A percentile compares a stretch with the other conserved stretches of the same genome.
These are phyloP conservation scores for Pungitius pungitius DNA, from an alignment of 2,113 vertebrate genomes.

Conservation along the genomic window DNA sequence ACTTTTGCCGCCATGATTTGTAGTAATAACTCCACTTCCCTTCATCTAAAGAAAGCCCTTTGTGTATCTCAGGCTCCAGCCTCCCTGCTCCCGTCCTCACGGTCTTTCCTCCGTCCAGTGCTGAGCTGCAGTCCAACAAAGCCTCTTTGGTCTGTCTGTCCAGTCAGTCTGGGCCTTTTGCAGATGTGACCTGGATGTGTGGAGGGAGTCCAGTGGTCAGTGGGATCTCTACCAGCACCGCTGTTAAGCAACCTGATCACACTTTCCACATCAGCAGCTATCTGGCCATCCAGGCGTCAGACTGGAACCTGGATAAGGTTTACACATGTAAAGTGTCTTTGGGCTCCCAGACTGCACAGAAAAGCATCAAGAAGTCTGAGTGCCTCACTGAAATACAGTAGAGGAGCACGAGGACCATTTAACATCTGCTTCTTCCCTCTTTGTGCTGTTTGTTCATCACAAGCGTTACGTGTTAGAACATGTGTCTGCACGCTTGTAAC, in stretches of 20 bases:
- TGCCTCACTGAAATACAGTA: constrained; percentile 27
- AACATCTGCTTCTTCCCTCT: constrained; percentile 13
- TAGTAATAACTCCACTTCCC: not conserved
- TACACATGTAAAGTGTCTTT: constrained; percentile 64
- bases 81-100: constrained; percentile 65
- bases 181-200: constrained; percentile 67
- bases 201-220: constrained; percentile 50
- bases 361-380: constrained; percentile 49
- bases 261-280: constrained; percentile 73
- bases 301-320: constrained; percentile 60
- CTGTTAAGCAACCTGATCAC: constrained; percentile 61
- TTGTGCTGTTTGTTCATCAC: constrained; percentile 20
- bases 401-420: constrained; percentile 16
- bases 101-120: constrained; percentile 70
- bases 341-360: constrained; percentile 50
- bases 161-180: constrained; percentile 55
- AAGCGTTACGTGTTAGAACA: constrained; percentile 1
- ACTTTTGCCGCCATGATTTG: not conserved
- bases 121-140: constrained; percentile 65
- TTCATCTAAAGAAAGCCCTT: not conserved
- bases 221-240: constrained; percentile 66
- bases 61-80: constrained; percentile 16
- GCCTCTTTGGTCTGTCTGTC: constrained; percentile 73
- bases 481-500: not conserved
- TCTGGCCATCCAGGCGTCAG: constrained; percentile 55